These are phyloP conservation scores for Lasioglossum villosulum DNA, from an alignment of 2,888 invertebrate species.

Conservation along the genomic window DNA sequence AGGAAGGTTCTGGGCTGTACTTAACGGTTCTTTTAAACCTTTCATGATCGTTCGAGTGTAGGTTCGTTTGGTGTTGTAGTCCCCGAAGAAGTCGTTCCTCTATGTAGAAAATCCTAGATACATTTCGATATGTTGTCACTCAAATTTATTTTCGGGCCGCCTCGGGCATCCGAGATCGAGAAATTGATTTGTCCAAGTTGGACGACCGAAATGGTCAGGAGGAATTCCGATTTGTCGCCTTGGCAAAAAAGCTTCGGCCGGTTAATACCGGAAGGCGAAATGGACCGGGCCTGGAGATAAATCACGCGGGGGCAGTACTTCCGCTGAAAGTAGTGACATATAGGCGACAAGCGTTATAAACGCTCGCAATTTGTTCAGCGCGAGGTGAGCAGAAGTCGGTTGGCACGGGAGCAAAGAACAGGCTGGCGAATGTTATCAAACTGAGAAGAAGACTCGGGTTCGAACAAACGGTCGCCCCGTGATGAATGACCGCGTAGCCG, in stretches of 20 bases:
- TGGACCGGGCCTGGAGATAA: slow-evolving; percentile 21
- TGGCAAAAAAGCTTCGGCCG: background rate
- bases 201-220: background rate
- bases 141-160: background rate
- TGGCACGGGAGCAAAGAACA: slow-evolving; percentile 21
- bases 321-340: slow-evolving; percentile 31
- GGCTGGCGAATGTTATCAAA: slow-evolving; percentile 40
- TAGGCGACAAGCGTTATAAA: slow-evolving; percentile 41
- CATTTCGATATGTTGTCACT: background rate
- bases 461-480: slow-evolving; percentile 20
- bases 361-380: slow-evolving; percentile 50
- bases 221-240: background rate
- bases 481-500: slow-evolving; percentile 53
- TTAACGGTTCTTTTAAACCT: background rate
- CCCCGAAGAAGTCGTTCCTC: background rate
- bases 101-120: background rate
- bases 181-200: background rate
- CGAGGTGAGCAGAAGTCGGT: background rate
- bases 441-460: slow-evolving; percentile 20
- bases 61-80: background rate
- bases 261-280: slow-evolving; percentile 25
- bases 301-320: slow-evolving; percentile 21
- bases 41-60: background rate
- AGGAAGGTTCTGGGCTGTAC: background rate
- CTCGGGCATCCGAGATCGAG: background rate